Base-by-base conservation (phyloP, 2,113 vertebrate genomes). In the Uria aalge region DNA sequence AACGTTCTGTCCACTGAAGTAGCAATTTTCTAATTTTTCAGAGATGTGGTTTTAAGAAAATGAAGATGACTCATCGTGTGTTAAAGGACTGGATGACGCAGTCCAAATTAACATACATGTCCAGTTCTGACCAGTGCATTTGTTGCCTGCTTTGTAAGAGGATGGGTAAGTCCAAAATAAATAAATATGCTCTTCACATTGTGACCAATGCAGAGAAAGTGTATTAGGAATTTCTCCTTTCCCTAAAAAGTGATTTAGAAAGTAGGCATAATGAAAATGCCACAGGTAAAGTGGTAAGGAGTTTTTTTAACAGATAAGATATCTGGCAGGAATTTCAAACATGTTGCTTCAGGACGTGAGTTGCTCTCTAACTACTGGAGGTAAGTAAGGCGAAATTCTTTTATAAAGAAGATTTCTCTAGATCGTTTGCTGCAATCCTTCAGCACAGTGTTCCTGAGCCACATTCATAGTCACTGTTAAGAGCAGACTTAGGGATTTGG, bases 281-380 rank as follows among this genome's bases (percentile, higher is more conserved):
- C 27, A 24, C 55, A 41, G 36, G 18, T 57, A 36, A 23, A 40
- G 23, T 15, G 30, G 13, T 24, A 81, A 72, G n/a, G 75, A 72
- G 7, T 56, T 43, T 36, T 90, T 77, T 78, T 64, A 38, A n/a
- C 29, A 78, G 52, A 24, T 52, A 34, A 62, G 50, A 9, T 43
- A 19, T 22, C 32, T 85, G 43, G 5, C 50, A 74, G 23, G n/a
- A 59, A 20, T 52, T 23, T 77, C 63, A 71, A 36, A 66, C 20
- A 23, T 57, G 34, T 45, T 86, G 63, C n/a, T 69, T 80, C 57
- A 73, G 79, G 55, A 41, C 45, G 41, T 64, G 17, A 24, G 38
- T 71, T 0, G 0, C 26, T 55, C 27, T 64, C n/a, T 62, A 43
- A 32, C 34, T 45, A 2, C 36, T 69, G 45, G 18, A 60, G 20